Evolutionary conservation across 2,888 invertebrate species (phyloP), one percentile per base, ranked within the genome.

Genomic region (Rhamnusium bicolor): DNA sequence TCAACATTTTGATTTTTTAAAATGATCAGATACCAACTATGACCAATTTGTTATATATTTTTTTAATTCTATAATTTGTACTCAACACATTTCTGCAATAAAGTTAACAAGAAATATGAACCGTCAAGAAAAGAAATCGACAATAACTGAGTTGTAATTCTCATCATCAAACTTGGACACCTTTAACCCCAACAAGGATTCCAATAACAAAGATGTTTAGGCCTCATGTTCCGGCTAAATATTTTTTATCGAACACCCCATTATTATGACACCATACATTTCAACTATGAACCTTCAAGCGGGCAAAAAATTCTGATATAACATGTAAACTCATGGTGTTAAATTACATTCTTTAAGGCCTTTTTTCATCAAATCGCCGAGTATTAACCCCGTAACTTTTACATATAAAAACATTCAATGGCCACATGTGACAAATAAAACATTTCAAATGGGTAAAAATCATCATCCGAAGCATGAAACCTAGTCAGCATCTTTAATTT

Each of bases 341-440:
- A 40, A 49, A 61, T 75, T 77, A 69, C 77, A 49, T 67, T 72
- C 71, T 71, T 73, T 73, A 74, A 74, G 73, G 71, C 65, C 51
- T 68, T 75, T 73, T 71, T 72, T 73, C 62, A 40, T 63, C 70
- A 76, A 76, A 75, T 76, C 67, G 72, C 71, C 75, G 79, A 78
- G 78, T 81, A 76, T 80, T 80, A 78, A 80, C 79, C 79, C 80
- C 77, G 77, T 75, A 73, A 70, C 60, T 71, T 69, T 71, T 74
- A 66, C 71, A 60, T 71, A 79, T 72, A 77, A 79, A 79, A 78
- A 79, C 74, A 74, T 72, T 69, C 71, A 74, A 76, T 71, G 74
- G 73, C 79, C 79, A 80, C 73, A 79, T 80, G 80, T 80, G 79
- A 72, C 69, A 69, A 75, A 70, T 74, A 70, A 73, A 74, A 69